phyloP scores from a whole-genome alignment of 2,113 vertebrate genomes.

The Malurus melanocephalus region DNA sequence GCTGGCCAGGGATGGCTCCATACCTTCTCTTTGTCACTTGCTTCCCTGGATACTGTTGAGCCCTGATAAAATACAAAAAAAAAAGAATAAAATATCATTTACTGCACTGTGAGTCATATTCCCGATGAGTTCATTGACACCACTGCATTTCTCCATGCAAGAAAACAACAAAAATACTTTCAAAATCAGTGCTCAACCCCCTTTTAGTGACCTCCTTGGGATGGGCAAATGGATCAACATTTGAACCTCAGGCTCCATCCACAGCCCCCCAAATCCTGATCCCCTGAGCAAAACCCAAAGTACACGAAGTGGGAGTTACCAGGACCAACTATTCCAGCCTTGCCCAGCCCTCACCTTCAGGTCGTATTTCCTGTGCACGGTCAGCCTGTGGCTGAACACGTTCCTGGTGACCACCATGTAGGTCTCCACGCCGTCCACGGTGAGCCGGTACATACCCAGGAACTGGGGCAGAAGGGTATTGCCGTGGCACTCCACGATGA shows the following conservation, averaged over 20 bases:
- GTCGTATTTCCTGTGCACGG: slow-evolving; percentile 94
- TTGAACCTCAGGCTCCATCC: neutral
- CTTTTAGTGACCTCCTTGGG: no score
- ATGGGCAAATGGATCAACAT: neutral
- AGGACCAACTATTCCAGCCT: neutral
- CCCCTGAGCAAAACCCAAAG: neutral
- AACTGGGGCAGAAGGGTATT: slow-evolving; percentile 96
- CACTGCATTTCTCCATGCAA: neutral
- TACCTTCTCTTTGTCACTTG: slow-evolving; percentile 95
- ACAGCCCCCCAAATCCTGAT: neutral
- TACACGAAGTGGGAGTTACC: neutral
- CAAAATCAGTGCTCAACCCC: neutral
- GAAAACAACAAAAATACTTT: neutral
- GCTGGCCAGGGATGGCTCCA: neutral
- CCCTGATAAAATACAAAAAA: slow-evolving; percentile 72
- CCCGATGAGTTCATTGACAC: neutral
- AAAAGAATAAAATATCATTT: neutral
- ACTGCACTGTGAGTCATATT: neutral
- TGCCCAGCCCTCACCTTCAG: slow-evolving; percentile 81
- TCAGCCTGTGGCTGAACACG: slow-evolving; percentile 92
- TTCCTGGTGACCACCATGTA: slow-evolving; percentile 97
- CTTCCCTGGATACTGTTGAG: slow-evolving; percentile 92
- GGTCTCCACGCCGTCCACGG: slow-evolving; percentile 93
- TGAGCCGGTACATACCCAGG: slow-evolving; percentile 95
- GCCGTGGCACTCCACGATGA: slow-evolving; percentile 96